Evolutionary conservation across 2,888 invertebrate species (phyloP), one percentile per base, ranked within the genome.

Genomic region (Rhagonycha lutea): DNA sequence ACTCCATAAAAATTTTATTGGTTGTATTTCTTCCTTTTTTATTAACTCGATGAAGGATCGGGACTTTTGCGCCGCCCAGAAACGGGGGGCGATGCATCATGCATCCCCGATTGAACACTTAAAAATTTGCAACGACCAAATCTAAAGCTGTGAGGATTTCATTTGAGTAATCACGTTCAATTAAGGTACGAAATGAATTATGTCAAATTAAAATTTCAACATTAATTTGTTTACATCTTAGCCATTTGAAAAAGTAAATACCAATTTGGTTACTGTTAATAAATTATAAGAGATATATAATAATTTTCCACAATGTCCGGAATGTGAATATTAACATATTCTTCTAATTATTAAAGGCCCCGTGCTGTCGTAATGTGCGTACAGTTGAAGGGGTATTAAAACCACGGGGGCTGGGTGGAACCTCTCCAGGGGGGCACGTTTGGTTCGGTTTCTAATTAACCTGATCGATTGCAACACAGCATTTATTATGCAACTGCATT

Each of bases 361-460:
- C 77, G 79, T 75, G 75, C 79, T 79, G 79, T 76, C 72, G 72
- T 72, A 72, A 73, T 79, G 73, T 75, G 75, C 75, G 76, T 75
- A 73, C 71, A 73, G 78, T 77, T 69, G 75, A 79, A 81, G 83
- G 81, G 83, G 79, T 81, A 81, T 79, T 78, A 80, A 78, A 78
- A 77, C 83, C 79, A 79, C 84, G 80, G 83, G 84, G 83, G 84
- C 79, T 83, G 83, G 84, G 84, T 82, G 83, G 82, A 82, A 81
- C 83, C 83, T 24, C 83, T 71, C 79, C 82, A 79, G 84, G 85
- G 84, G 84, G 82, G 81, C 83, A 78, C 82, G 80, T 82, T 80
- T 82, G 83, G 82, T 86, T 86, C 84, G 82, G 84, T 86, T 86
- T 86, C 86, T 86, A 86, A 86, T 86, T 86, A 86, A 85, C 83